Evolutionary conservation across 2,797 vertebrate genomes (phyloP).

Genomic region (Malurus splendens): DNA sequence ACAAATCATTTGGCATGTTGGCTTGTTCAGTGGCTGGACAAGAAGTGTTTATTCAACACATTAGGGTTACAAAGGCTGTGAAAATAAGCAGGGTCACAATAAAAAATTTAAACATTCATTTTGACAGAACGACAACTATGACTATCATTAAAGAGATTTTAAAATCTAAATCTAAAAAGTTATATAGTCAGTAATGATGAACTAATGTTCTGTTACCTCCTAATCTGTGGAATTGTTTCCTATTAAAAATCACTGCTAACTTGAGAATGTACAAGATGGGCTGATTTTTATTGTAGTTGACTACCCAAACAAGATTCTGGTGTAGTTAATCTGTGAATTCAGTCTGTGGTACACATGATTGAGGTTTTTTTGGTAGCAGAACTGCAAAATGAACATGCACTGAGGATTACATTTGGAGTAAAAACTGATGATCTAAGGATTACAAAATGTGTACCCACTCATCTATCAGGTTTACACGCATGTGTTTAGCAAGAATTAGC

Average conservation of each 20-base stretch:
- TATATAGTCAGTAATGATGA: fast-evolving
- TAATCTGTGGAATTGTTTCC: neutral
- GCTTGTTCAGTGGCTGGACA: slow-evolving; percentile 9
- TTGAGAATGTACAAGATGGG: neutral
- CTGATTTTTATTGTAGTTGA: neutral
- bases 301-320: neutral
- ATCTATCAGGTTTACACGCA: neutral
- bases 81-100: slow-evolving; percentile 5
- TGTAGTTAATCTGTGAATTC: neutral
- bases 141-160: neutral
- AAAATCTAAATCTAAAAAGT: neutral
- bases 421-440: neutral
- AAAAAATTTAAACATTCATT: neutral
- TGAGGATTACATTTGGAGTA: fast-evolving
- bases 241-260: neutral
- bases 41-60: slow-evolving; percentile 26
- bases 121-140: neutral
- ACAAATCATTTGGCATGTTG: slow-evolving; percentile 6
- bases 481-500: neutral
- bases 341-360: neutral
- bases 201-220: neutral
- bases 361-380: neutral
- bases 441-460: neutral
- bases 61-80: slow-evolving; percentile 3
- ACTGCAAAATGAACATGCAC: neutral